Percentiles rank a stretch among this genome's conserved stretches.
Conservation (phyloP, 2,888 invertebrate genomes). For the Geophilus truncorum region DNA sequence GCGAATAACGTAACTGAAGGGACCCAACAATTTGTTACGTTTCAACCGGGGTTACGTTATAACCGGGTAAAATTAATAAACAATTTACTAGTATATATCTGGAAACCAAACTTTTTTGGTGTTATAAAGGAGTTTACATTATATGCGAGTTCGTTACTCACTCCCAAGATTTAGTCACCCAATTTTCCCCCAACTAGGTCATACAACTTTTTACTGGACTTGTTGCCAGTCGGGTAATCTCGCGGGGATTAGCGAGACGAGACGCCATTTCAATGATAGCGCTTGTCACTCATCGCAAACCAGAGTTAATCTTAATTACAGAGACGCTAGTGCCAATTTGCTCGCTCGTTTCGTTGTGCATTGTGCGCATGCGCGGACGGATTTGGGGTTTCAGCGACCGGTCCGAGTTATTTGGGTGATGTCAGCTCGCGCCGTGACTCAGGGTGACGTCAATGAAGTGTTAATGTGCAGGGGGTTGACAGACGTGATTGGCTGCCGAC, state of each 20-base stretch:
- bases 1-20: too few species aligned
- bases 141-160: too few species aligned
- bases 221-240: not conserved
- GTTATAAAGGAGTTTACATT: too few species aligned
- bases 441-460: constrained; percentile 19
- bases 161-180: too few species aligned
- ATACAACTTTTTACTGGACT: not conserved
- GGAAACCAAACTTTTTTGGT: too few species aligned
- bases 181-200: too few species aligned
- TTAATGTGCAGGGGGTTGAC: constrained; percentile 4
- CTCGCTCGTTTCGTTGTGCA: not conserved
- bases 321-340: not conserved
- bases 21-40: too few species aligned
- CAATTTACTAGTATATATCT: too few species aligned
- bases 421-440: not conserved
- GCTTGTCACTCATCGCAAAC: not conserved
- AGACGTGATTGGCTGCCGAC: constrained; percentile 29
- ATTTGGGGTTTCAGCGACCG: not conserved
- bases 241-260: not conserved
- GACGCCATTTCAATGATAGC: not conserved
- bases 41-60: too few species aligned
- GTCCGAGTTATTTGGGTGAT: not conserved
- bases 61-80: too few species aligned
- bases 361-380: not conserved
- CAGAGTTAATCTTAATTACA: not conserved